Conservation (phyloP, 2,797 vertebrate genomes). For the Argentina silus region DNA sequence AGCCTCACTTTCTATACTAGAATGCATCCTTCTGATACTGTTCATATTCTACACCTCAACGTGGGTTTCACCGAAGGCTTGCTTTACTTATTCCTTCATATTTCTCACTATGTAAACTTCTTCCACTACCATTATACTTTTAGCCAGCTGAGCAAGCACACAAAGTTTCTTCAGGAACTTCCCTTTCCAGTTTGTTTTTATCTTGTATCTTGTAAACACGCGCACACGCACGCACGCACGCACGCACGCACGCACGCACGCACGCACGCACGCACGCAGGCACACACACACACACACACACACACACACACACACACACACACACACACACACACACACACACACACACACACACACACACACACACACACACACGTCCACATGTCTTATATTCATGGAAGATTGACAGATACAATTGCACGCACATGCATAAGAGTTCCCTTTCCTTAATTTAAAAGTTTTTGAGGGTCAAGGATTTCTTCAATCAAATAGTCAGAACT, state of each 20-base stretch:
- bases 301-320: conserved; percentile 29
- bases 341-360: conserved; percentile 9
- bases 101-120: too few species aligned
- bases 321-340: conserved; percentile 24
- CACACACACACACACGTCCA: conserved; percentile 51
- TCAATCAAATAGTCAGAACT: conserved; percentile 61
- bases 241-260: conserved; percentile 1
- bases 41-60: too few species aligned
- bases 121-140: too few species aligned
- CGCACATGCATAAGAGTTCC: conserved; percentile 75
- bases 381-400: conserved; percentile 70
- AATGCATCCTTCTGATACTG: too few species aligned
- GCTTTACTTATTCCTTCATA: too few species aligned
- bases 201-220: background rate
- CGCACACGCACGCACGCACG: background rate
- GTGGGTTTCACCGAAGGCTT: too few species aligned
- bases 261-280: conserved; percentile 6
- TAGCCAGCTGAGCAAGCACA: too few species aligned
- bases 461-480: conserved; percentile 74
- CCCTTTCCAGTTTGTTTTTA: too few species aligned
- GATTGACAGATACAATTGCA: conserved; percentile 82
- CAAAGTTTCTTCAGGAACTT: too few species aligned
- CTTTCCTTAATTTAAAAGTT: conserved; percentile 74
- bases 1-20: too few species aligned
- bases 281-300: conserved; percentile 17